phyloP scores from a whole-genome alignment of 2,113 vertebrate species.

The Cygnus buccinator region DNA sequence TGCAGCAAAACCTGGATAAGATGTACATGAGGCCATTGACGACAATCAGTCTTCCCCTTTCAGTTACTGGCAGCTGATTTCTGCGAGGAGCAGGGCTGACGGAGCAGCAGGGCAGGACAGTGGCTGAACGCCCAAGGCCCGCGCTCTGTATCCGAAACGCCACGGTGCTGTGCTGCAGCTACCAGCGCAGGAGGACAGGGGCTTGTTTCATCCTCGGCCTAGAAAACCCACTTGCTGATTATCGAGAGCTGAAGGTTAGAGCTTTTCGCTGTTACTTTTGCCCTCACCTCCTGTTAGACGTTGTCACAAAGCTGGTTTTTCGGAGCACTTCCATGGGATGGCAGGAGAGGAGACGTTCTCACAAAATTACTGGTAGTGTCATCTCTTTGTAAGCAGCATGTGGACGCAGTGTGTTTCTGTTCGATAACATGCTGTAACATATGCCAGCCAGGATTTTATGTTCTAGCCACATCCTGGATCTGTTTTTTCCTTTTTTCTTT shows the following conservation, averaged over 20 bases:
- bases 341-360: background rate
- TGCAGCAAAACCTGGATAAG: background rate
- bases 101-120: background rate
- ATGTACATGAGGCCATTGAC: background rate
- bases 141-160: rapidly evolving
- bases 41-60: background rate
- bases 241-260: background rate
- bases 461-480: background rate
- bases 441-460: background rate
- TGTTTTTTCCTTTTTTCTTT: background rate
- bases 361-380: background rate
- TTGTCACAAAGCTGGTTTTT: background rate
- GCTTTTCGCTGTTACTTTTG: background rate
- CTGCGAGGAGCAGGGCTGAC: background rate
- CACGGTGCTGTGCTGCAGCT: rapidly evolving
- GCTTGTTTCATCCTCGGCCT: background rate
- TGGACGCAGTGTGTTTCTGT: background rate
- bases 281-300: background rate
- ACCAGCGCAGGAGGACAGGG: background rate
- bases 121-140: rapidly evolving
- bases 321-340: background rate
- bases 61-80: background rate
- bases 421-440: background rate
- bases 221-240: background rate
- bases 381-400: background rate